Conservation (phyloP, 2,797 vertebrate species). For the Pseudochromis fuscus region DNA sequence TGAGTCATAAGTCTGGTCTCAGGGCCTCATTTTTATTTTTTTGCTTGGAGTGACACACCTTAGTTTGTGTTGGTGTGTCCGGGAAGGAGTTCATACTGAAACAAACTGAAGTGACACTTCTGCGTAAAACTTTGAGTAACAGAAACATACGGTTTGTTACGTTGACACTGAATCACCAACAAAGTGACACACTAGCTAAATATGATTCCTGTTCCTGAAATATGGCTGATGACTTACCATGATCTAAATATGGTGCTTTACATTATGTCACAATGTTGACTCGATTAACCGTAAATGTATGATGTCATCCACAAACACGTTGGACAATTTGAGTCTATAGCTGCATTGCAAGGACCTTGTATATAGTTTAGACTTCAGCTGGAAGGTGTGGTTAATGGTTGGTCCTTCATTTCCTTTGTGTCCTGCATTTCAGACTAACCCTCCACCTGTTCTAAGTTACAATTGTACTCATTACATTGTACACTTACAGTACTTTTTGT, state of each 20-base stretch:
- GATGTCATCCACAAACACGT: background rate
- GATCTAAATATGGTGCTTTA: background rate
- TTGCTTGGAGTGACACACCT: conserved; percentile 46
- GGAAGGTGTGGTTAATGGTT: no score
- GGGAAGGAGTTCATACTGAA: conserved; percentile 2
- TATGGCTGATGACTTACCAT: background rate
- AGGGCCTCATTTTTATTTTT: conserved; percentile 7
- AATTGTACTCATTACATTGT: no score
- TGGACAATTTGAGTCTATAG: background rate
- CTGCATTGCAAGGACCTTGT: background rate
- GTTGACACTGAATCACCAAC: background rate
- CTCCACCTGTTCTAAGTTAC: no score
- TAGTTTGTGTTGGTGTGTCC: background rate
- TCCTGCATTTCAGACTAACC: no score
- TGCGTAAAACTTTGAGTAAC: background rate
- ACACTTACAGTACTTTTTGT: no score
- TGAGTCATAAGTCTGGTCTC: conserved; percentile 42
- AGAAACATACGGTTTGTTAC: background rate
- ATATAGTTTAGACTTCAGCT: no score
- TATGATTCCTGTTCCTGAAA: background rate
- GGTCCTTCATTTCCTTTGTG: no score
- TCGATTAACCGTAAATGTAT: background rate
- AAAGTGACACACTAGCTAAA: background rate
- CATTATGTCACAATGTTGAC: background rate
- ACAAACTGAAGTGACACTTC: background rate